Evolutionary conservation across 2,113 vertebrate genomes (phyloP).

Genomic region (Leptobrachium leishanense): DNA sequence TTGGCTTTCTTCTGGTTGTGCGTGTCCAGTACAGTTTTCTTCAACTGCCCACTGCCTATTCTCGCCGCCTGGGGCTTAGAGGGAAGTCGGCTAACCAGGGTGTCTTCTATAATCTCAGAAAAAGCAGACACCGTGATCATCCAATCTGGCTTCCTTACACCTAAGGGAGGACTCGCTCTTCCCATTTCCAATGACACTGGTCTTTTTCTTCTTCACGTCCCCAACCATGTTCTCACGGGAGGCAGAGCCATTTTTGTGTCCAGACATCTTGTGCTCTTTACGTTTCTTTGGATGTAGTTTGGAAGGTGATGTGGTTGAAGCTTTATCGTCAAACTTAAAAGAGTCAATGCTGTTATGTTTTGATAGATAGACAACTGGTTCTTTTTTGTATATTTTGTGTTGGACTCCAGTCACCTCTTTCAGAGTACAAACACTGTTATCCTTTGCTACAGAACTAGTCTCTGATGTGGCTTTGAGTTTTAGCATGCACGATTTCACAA

Average conservation of each 20-base stretch:
- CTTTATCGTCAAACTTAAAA: conserved; percentile 62
- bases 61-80: conserved; percentile 66
- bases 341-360: conserved; percentile 55
- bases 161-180: conserved; percentile 59
- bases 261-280: conserved; percentile 73
- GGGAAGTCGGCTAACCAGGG: conserved; percentile 72
- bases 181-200: conserved; percentile 50
- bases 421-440: conserved; percentile 21
- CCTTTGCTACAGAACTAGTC: conserved; percentile 58
- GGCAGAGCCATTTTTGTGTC: conserved; percentile 63
- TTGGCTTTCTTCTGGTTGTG: conserved; percentile 75
- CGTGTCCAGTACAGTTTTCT: conserved; percentile 69
- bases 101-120: conserved; percentile 70
- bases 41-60: conserved; percentile 62
- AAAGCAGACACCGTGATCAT: conserved; percentile 69
- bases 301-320: conserved; percentile 29
- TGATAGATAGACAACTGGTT: conserved; percentile 51
- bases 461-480: conserved; percentile 62
- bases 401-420: conserved; percentile 52
- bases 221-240: conserved; percentile 78
- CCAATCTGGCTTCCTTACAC: conserved; percentile 68
- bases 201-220: conserved; percentile 77
- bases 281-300: conserved; percentile 72
- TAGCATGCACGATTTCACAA: conserved; percentile 28
- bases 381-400: conserved; percentile 52